These are phyloP conservation scores for Salminus brasiliensis DNA, from an alignment of 2,113 vertebrate genomes.

Conservation along the genomic window DNA sequence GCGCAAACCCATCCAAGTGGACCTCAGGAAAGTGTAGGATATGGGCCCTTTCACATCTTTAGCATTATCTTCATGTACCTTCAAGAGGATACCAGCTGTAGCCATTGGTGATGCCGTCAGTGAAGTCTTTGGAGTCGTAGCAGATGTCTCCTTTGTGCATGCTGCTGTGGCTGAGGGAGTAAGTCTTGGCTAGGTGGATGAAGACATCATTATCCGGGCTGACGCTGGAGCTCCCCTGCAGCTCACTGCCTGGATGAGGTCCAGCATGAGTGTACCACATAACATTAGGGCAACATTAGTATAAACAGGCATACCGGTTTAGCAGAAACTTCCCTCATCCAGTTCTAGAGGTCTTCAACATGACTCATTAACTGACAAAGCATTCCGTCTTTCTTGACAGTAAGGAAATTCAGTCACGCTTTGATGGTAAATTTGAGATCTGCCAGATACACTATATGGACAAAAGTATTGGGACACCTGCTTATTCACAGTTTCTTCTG, in stretches of 20 bases:
- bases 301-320: background rate
- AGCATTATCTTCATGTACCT: conserved; percentile 73
- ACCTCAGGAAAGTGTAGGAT: too few relatives aligned
- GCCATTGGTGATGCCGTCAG: conserved; percentile 87
- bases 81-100: conserved; percentile 86
- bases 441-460: background rate
- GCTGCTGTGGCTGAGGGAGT: conserved; percentile 80
- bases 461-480: too few relatives aligned
- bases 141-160: conserved; percentile 81
- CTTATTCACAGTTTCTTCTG: too few relatives aligned
- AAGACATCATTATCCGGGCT: conserved; percentile 90
- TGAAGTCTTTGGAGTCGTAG: conserved; percentile 67
- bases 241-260: conserved; percentile 63
- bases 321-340: background rate
- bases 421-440: background rate
- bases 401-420: background rate
- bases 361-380: background rate
- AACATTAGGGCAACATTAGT: background rate
- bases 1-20: too few relatives aligned
- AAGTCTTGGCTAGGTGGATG: conserved; percentile 85
- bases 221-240: conserved; percentile 71
- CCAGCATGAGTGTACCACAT: background rate
- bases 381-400: background rate
- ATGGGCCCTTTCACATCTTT: too few relatives aligned
- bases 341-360: background rate